Percentiles rank a stretch among this genome's conserved stretches.
phyloP scores from a whole-genome alignment of 2,888 invertebrate species.

The Anagyrus pseudococci region DNA sequence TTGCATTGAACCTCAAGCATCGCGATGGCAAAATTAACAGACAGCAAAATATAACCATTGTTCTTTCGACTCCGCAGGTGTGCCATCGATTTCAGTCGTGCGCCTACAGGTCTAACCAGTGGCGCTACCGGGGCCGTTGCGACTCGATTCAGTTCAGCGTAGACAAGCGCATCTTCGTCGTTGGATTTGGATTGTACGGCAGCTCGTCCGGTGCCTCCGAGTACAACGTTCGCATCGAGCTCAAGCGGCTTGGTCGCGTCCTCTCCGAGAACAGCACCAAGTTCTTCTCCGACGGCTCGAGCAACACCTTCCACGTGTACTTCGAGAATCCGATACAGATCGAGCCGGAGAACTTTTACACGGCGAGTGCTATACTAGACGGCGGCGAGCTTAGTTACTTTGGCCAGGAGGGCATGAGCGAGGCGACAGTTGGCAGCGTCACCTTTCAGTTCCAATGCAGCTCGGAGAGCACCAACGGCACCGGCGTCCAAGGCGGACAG shows the following conservation, averaged over 20 bases:
- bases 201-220: constrained; percentile 96
- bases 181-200: constrained; percentile 94
- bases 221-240: constrained; percentile 92
- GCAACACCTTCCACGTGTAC: constrained; percentile 92
- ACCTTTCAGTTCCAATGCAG: constrained; percentile 98
- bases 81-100: constrained; percentile 96
- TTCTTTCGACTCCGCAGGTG: constrained; percentile 65
- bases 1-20: not conserved
- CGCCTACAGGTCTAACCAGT: constrained; percentile 95
- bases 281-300: constrained; percentile 96
- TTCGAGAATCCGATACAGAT: constrained; percentile 86
- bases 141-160: constrained; percentile 97
- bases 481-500: constrained; percentile 96
- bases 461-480: constrained; percentile 96
- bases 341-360: constrained; percentile 93
- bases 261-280: constrained; percentile 91
- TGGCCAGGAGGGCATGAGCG: constrained; percentile 95
- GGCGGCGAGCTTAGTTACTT: constrained; percentile 95
- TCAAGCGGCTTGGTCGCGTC: constrained; percentile 87
- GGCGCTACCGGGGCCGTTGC: constrained; percentile 95
- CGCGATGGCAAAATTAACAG: not conserved
- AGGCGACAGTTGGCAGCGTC: constrained; percentile 90
- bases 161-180: constrained; percentile 93
- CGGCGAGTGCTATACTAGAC: constrained; percentile 93
- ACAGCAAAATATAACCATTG: not conserved